Conservation (phyloP, 2,888 invertebrate species). For the Scaptomyza flava region DNA sequence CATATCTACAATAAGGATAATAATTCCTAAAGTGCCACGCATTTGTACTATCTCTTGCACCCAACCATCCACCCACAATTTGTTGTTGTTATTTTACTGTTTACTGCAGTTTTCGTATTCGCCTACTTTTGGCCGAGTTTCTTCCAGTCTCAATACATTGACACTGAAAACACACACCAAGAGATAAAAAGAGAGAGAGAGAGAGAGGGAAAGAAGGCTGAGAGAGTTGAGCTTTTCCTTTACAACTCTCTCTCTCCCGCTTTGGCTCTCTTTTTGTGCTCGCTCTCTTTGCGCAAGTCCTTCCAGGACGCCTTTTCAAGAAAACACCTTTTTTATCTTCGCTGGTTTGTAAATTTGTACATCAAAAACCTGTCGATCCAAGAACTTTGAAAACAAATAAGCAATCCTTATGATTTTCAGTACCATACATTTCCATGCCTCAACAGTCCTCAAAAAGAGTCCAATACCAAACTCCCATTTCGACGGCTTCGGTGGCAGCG, state of each 20-base stretch:
- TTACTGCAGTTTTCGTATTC: conserved; percentile 47
- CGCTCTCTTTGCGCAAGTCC: conserved; percentile 48
- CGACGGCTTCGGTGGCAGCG: not conserved
- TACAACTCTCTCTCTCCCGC: conserved; percentile 1
- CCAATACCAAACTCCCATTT: conserved; percentile 21
- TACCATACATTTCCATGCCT: not conserved
- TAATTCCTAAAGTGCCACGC: conserved; percentile 62
- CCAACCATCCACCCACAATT: conserved; percentile 4
- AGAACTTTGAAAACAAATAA: conserved; percentile 36
- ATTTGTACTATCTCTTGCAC: conserved; percentile 19
- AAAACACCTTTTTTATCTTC: conserved; percentile 14
- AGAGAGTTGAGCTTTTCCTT: conserved; percentile 4
- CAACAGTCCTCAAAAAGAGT: not conserved
- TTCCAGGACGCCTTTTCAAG: conserved; percentile 36
- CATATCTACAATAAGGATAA: conserved; percentile 40
- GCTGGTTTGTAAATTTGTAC: conserved; percentile 11
- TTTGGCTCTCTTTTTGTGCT: conserved; percentile 15
- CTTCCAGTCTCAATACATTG: conserved; percentile 59
- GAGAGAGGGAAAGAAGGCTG: not conserved
- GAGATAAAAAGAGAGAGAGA: not conserved
- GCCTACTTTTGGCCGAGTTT: conserved; percentile 29
- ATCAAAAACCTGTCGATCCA: conserved; percentile 27
- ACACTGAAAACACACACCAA: conserved; percentile 46
- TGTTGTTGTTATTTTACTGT: conserved; percentile 43
- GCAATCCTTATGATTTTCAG: conserved; percentile 25